Conservation (phyloP, 2,113 vertebrate genomes). For the Clarias gariepinus region DNA sequence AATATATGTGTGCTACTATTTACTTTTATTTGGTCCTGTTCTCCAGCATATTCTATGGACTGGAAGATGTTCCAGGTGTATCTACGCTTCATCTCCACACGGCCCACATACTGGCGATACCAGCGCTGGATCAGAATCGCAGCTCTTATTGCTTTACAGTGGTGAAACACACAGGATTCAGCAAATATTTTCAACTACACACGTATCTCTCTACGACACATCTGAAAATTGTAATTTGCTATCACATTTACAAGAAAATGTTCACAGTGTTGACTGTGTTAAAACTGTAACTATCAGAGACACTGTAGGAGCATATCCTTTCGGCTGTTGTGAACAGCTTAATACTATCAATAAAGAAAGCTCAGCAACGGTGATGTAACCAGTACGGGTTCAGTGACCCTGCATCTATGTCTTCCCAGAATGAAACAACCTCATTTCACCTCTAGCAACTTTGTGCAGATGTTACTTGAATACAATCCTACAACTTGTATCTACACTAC, state of each 20-base stretch:
- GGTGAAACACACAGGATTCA: neutral
- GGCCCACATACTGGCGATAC: slow-evolving; percentile 84
- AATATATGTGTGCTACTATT: neutral
- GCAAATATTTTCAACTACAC: neutral
- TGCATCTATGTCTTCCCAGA: neutral
- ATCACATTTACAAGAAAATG: neutral
- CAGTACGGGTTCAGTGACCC: neutral
- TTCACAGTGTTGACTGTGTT: neutral
- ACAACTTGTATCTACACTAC: neutral
- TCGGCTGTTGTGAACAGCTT: neutral
- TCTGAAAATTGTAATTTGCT: neutral
- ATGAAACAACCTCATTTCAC: slow-evolving; percentile 4
- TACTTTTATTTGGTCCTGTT: slow-evolving; percentile 94
- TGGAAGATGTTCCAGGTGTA: slow-evolving; percentile 96
- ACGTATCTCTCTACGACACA: neutral
- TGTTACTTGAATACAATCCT: neutral
- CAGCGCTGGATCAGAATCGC: slow-evolving; percentile 87
- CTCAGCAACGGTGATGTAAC: neutral
- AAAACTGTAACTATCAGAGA: neutral
- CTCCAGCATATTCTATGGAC: slow-evolving; percentile 88
- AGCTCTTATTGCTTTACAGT: slow-evolving; percentile 80
- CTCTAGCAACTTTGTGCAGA: neutral
- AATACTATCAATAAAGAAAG: neutral
- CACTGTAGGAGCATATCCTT: neutral
- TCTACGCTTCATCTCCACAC: slow-evolving; percentile 85